These are phyloP conservation scores for Macrobrachium rosenbergii DNA, from an alignment of 1,140 invertebrate species.

Conservation along the genomic window DNA sequence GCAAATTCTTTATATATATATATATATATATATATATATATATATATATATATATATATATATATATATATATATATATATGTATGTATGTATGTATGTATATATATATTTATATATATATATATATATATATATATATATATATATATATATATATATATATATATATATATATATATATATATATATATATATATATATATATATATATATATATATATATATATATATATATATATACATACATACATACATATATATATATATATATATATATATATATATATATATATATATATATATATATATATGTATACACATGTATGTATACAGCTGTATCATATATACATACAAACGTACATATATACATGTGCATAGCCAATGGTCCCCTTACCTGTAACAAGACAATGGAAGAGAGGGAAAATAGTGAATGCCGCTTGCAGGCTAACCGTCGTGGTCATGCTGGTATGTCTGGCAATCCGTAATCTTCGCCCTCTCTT, in stretches of 20 bases:
- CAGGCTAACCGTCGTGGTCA: not conserved
- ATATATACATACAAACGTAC: not conserved
- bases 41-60: too few species aligned
- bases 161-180: not conserved
- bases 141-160: constrained; percentile 2
- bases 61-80: not conserved
- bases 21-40: too few species aligned
- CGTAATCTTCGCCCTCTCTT: constrained; percentile 1
- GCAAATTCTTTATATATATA: too few species aligned
- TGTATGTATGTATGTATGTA: constrained; percentile 17
- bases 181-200: constrained; percentile 6
- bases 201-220: too few species aligned
- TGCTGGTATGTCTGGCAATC: not conserved
- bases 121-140: not conserved
- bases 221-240: not conserved
- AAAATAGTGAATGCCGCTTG: not conserved
- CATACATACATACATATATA: not conserved
- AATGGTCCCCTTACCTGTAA: too few species aligned
- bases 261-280: constrained; percentile 20
- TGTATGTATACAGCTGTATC: not conserved
- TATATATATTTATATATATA: constrained; percentile 25
- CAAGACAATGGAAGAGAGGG: too few species aligned
- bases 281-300: constrained; percentile 15
- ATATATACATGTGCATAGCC: not conserved
- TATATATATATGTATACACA: constrained; percentile 18